Conservation (phyloP, 1,140 invertebrate genomes). For the Zaprionus kolodkinae region DNA sequence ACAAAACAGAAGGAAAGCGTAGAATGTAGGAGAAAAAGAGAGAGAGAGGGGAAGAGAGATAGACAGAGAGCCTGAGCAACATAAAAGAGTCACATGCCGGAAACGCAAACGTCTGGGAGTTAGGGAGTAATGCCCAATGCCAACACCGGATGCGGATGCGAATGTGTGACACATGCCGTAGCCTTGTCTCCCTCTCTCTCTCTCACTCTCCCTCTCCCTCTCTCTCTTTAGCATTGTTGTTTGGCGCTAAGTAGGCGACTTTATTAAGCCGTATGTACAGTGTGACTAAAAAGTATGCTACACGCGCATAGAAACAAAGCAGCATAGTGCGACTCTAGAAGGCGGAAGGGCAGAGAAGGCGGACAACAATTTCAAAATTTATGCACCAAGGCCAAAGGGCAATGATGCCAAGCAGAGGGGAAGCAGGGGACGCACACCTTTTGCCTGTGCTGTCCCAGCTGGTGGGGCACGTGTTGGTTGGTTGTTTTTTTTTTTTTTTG, state of each 20-base stretch:
- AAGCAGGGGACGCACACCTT: slow-evolving; percentile 39
- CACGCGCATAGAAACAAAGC: slow-evolving; percentile 22
- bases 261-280: slow-evolving; percentile 78
- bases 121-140: slow-evolving; percentile 69
- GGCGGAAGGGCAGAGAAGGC: not conserved
- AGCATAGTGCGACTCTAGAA: slow-evolving; percentile 1
- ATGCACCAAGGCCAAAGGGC: slow-evolving; percentile 58
- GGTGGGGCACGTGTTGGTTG: slow-evolving; percentile 61
- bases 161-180: slow-evolving; percentile 75
- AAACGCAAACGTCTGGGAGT: slow-evolving; percentile 61
- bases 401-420: slow-evolving; percentile 9
- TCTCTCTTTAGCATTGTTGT: slow-evolving; percentile 55
- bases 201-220: not conserved
- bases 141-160: slow-evolving; percentile 76
- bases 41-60: not conserved
- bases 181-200: not conserved
- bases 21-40: slow-evolving; percentile 35
- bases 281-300: slow-evolving; percentile 44
- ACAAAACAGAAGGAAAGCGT: slow-evolving; percentile 57
- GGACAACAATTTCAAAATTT: slow-evolving; percentile 52
- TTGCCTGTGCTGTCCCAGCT: slow-evolving; percentile 21
- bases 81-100: slow-evolving; percentile 71
- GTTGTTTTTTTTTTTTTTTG: not conserved
- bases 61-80: not conserved
- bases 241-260: slow-evolving; percentile 75